Conservation (phyloP, 2,113 vertebrate genomes). For the Procavia capensis region DNA sequence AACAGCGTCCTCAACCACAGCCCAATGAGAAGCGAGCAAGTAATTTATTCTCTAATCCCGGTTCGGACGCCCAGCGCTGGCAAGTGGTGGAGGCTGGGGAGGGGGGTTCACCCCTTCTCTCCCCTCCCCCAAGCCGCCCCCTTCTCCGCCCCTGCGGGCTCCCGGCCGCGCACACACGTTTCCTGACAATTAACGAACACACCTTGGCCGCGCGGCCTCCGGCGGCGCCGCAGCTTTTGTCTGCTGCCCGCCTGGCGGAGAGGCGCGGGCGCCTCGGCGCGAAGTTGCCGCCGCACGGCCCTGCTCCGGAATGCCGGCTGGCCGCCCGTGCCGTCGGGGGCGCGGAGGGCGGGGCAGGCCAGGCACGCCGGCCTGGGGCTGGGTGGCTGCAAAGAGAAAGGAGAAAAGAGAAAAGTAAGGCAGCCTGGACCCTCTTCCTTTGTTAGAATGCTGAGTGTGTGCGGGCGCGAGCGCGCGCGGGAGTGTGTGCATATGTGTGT, state of each 20-base stretch:
- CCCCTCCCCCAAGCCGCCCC: slow-evolving; percentile 52
- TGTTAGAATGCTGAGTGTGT: slow-evolving; percentile 76
- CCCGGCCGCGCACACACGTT: slow-evolving; percentile 69
- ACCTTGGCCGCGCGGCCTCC: slow-evolving; percentile 80
- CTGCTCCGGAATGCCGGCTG: slow-evolving; percentile 60
- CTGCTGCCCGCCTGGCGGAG: slow-evolving; percentile 67
- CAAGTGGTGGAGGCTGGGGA: slow-evolving; percentile 42
- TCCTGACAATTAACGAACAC: slow-evolving; percentile 80
- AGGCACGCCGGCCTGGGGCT: slow-evolving; percentile 42
- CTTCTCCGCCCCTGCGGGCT: slow-evolving; percentile 53
- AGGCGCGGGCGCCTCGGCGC: slow-evolving; percentile 47
- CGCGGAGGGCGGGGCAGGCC: slow-evolving; percentile 62
- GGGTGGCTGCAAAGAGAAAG: slow-evolving; percentile 65
- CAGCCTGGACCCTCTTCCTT: slow-evolving; percentile 77
- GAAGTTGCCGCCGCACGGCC: slow-evolving; percentile 72
- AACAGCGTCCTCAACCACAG: slow-evolving; percentile 71
- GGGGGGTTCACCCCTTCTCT: slow-evolving; percentile 53
- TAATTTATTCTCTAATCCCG: slow-evolving; percentile 81
- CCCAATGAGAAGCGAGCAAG: slow-evolving; percentile 80
- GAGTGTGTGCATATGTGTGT: slow-evolving; percentile 38
- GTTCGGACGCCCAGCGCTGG: slow-evolving; percentile 70
- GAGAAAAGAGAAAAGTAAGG: slow-evolving; percentile 79
- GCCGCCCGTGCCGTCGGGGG: slow-evolving; percentile 60
- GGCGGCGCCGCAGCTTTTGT: slow-evolving; percentile 79
- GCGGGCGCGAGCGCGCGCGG: slow-evolving; percentile 71